Base-by-base conservation (phyloP, 2,113 vertebrate genomes). In the Petroica traversi region DNA sequence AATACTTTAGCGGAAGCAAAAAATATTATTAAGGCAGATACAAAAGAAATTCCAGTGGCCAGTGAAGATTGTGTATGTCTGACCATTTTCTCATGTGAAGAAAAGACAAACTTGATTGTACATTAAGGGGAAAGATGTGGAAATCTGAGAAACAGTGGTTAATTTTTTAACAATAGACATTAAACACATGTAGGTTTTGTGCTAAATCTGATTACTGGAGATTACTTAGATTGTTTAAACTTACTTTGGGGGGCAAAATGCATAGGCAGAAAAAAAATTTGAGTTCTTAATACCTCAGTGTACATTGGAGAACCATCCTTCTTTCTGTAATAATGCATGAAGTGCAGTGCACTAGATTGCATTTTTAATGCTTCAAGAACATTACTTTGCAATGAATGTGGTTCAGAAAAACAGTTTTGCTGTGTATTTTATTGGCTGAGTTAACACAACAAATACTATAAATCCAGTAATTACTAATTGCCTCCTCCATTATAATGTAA, bases 401-500 rank as follows among this genome's bases (percentile, higher is more conserved):
- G 82, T 81, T 92, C 80, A 64, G 52, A 92, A 95, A 95, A 93
- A 81, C 87, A 58, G 68, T 96, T 93, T 85, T 91, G 73, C 93
- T 88, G 68, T 94, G 90, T 92, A 88, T 95, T 97, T 98, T 96
- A 97, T 93, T 98, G 97, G 97, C 93, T 96, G 96, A 97, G 94
- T 98, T 98, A 98, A 97, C 96, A 98, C 94, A 98, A 98, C 97
- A 98, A 98, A 98, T 94, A 98, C 91, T 97, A 95, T 98, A 98
- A 98, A 97, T 97, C 97, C 97, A 97, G 95, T 97, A 96, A 97
- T 98, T 97, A 97, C 98, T 98, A 97, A 98, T 98, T 98, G 97
- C 97, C 96, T 98, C 97, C 95, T 97, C 97, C 97, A 97, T 97
- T 98, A 97, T 97, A 97, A 97, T 94, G 95, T 95, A 97, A 97